phyloP scores from a whole-genome alignment of 2,113 vertebrate genomes.

The Serinus canaria region DNA sequence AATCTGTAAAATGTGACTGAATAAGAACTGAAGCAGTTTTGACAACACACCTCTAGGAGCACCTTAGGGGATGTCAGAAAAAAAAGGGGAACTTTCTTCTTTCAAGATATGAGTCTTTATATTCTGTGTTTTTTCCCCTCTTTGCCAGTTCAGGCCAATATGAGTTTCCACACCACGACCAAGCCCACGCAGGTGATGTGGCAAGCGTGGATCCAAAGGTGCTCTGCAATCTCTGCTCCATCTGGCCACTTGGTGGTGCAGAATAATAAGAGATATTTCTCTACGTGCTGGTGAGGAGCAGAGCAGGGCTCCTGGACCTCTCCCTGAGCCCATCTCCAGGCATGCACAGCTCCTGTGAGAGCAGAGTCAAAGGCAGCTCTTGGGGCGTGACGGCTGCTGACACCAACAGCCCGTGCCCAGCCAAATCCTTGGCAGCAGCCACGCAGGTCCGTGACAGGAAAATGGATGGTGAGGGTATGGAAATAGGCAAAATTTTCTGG shows the following conservation, averaged over 20 bases:
- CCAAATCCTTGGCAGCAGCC: background rate
- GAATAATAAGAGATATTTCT: conserved; percentile 76
- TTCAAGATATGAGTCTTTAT: background rate
- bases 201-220: background rate
- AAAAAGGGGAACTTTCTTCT: background rate
- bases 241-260: conserved; percentile 79
- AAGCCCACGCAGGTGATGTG: background rate
- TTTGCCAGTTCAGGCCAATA: background rate
- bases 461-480: background rate
- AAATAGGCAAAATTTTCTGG: background rate
- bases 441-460: background rate
- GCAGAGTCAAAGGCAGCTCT: background rate
- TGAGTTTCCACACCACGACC: background rate
- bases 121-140: accelerated
- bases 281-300: background rate
- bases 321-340: background rate
- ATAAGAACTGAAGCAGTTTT: background rate
- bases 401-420: background rate
- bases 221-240: conserved; percentile 54
- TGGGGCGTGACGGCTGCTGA: background rate
- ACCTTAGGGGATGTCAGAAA: background rate
- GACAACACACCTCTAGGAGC: background rate
- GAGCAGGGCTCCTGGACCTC: background rate
- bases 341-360: background rate
- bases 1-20: background rate